Conservation (phyloP, 2,113 vertebrate species). For the Eonycteris spelaea region DNA sequence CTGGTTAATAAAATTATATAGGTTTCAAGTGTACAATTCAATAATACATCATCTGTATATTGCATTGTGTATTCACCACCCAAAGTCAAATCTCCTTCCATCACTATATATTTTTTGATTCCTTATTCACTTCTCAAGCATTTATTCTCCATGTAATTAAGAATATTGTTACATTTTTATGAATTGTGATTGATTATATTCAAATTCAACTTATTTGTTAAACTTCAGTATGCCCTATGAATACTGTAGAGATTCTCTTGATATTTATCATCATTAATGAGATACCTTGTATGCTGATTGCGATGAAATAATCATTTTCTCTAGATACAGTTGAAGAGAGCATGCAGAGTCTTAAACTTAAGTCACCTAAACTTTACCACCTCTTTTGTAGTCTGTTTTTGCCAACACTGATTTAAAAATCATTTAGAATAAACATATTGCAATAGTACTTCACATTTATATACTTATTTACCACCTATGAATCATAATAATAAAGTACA, state of each 20-base stretch:
- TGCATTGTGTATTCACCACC: too few relatives aligned
- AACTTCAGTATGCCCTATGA: not conserved
- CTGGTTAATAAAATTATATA: too few relatives aligned
- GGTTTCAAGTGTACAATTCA: too few relatives aligned
- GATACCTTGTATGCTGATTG: not conserved
- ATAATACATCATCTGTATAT: too few relatives aligned
- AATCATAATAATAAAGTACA: not conserved
- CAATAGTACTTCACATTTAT: not conserved
- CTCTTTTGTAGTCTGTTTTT: not conserved
- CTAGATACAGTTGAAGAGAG: not conserved
- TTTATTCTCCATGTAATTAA: not conserved
- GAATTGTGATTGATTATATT: not conserved
- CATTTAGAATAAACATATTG: not conserved
- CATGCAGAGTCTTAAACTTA: not conserved
- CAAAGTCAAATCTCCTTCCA: too few relatives aligned
- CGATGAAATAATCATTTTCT: not conserved
- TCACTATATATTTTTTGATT: not conserved
- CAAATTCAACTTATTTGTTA: not conserved
- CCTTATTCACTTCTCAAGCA: not conserved
- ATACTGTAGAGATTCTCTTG: not conserved
- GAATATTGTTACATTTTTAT: not conserved
- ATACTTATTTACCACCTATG: not conserved
- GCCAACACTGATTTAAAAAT: not conserved
- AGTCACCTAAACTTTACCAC: not conserved
- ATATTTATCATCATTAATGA: too few relatives aligned